Base-by-base conservation (phyloP, 2,888 invertebrate genomes). In the Octonoba sinensis region DNA sequence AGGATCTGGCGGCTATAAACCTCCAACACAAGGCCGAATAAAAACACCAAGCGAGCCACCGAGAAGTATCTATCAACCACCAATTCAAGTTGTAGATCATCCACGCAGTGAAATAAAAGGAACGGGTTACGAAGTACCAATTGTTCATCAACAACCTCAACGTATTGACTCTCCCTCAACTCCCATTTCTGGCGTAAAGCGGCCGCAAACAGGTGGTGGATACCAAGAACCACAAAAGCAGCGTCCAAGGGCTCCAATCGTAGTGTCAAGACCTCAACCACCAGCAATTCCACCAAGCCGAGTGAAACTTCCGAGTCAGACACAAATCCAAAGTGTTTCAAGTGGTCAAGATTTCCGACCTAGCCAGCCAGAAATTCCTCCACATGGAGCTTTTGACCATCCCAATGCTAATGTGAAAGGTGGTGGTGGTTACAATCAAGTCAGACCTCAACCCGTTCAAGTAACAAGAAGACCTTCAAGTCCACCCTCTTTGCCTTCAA, bases 21-120 rank as follows among this genome's bases (percentile, higher is more conserved):
- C 67, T 12, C 73, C 79, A 8, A 62, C 69, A 18, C 73, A 60
- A 20, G 62, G 64, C 1, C 22, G 73, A 47, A 60, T 81, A 4
- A 81, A 81, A 44, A 81, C 73, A n/a, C 79, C 79, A n/a, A 81
- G 79, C 36, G 79, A 81, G n/a, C 79, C 82, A 44, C 64, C 71
- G 22, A 71, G 60, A 44, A 70, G 44, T 46, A 20, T 74, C 15
- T 75, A 82, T 59, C 82, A 82, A 24, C 74, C 82, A 16, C 82
- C 82, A 22, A 74, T 71, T n/a, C 82, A 82, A 65, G 70, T 74
- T 12, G 49, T 81, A 59, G 75, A 82, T 27, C 82, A 71, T 46
- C 82, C 82, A 15, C 59, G 51, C 20, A 49, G 70, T 15, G 76
- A 75, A 56, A 76, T 82, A 11, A 82, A 82, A 27, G 82, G 82